Conservation (phyloP, 2,113 vertebrate genomes). For the Sylvilagus bachmani region DNA sequence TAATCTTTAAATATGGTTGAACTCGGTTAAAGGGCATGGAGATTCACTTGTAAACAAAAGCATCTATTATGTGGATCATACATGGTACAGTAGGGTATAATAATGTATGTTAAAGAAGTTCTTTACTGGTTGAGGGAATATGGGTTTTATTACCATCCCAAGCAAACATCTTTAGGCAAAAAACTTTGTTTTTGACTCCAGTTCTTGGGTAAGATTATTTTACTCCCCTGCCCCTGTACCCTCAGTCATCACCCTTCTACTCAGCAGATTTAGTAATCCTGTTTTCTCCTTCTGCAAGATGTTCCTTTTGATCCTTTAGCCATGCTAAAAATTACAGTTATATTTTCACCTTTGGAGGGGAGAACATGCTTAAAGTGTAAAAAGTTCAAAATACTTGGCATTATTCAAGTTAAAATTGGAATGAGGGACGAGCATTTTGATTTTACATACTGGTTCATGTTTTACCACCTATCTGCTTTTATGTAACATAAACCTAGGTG, state of each 20-base stretch:
- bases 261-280: background rate
- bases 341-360: background rate
- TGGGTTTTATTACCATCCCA: background rate
- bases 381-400: background rate
- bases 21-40: background rate
- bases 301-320: background rate
- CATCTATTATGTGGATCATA: background rate
- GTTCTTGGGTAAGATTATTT: background rate
- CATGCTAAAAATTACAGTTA: background rate
- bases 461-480: background rate
- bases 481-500: background rate
- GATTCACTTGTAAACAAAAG: slow-evolving; percentile 1
- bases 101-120: background rate
- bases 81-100: background rate
- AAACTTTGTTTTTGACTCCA: background rate
- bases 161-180: no score
- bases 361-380: background rate
- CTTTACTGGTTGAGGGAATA: background rate
- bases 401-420: background rate
- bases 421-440: background rate
- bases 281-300: background rate
- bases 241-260: background rate
- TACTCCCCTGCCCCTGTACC: background rate
- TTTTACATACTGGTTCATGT: background rate
- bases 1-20: background rate